phyloP scores from a whole-genome alignment of 2,888 invertebrate species.

The Elegia similella region DNA sequence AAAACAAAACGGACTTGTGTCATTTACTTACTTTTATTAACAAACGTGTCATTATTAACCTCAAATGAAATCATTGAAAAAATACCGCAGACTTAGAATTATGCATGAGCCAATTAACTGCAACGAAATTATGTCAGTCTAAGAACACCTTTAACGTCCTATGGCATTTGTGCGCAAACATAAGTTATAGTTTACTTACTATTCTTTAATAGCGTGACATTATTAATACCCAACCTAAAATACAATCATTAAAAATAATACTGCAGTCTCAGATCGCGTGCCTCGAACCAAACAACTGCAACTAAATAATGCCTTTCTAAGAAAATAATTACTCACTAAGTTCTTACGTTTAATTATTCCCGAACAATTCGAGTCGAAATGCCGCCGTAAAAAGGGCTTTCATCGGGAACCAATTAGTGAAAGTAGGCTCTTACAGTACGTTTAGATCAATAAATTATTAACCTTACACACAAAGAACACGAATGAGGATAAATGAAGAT shows the following conservation, averaged over 20 bases:
- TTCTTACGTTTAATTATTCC: slow-evolving; percentile 56
- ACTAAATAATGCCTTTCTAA: slow-evolving; percentile 44
- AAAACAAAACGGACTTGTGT: too few species aligned
- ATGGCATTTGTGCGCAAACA: too few species aligned
- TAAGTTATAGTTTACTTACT: too few species aligned
- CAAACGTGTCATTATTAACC: too few species aligned
- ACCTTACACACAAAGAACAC: slow-evolving; percentile 40
- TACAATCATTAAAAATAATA: not conserved
- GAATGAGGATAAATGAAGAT: slow-evolving; percentile 26
- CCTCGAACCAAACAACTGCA: slow-evolving; percentile 32
- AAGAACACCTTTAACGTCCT: too few species aligned
- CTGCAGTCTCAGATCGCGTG: slow-evolving; percentile 27
- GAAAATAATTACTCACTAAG: slow-evolving; percentile 50
- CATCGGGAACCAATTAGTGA: slow-evolving; percentile 57
- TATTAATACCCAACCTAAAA: not conserved
- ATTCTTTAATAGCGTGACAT: too few species aligned
- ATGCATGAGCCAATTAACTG: too few species aligned
- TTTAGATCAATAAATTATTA: slow-evolving; percentile 52
- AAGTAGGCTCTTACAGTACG: slow-evolving; percentile 51
- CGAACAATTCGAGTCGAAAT: slow-evolving; percentile 46
- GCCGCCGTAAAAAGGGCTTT: slow-evolving; percentile 49
- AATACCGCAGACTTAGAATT: too few species aligned
- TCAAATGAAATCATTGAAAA: too few species aligned
- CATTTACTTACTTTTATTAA: too few species aligned
- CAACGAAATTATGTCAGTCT: too few species aligned